Base-by-base conservation (phyloP, 2,113 vertebrate species). In the Diglossa brunneiventris region DNA sequence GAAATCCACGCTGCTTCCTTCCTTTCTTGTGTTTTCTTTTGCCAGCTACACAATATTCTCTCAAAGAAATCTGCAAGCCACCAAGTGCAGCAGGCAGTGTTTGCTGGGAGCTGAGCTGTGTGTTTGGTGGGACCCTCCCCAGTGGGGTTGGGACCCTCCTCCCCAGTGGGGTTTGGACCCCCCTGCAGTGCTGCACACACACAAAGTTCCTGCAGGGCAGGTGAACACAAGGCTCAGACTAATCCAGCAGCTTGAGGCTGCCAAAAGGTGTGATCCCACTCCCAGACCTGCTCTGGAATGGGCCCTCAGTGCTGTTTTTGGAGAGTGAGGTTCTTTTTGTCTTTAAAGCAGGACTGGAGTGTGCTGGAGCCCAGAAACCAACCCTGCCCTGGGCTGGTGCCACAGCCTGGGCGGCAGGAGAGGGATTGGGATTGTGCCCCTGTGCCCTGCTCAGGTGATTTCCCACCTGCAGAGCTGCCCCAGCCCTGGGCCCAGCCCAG, bases 51-150 rank as follows among this genome's bases (percentile, higher is more conserved):
- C 27, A 63, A 62, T 70, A 94, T 90, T 87, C 7, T 91, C 53
- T 64, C 31, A 33, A 90, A 90, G 86, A 74, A 90, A 84, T 82
- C 90, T 93, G 76, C 83, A 93, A 90, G 73, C 62, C 92, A 94
- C 94, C 75, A 70, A 82, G 66, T 18, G 56, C 88, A 83, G 56
- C 72, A 58, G 78, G 67, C 70, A 62, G 70, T 0, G 0, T 52
- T 84, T 59, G 27, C 95, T 87, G 42, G 64, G 78, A 77, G 83
- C 79, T 56, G 67, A 90, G 90, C 41, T 0, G 21, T 49, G 79
- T 2, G 3, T 63, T 82, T 26, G 11, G 47, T 7, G 22, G 56
- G 33, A 58, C 9, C 21, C 63, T 70, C 27, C 68, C 55, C 19
- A 21, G 52, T 11, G 52, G 10, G 52, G 52, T 27, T 52, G 5